phyloP scores from a whole-genome alignment of 2,797 vertebrate genomes.

The Potorous gilbertii region DNA sequence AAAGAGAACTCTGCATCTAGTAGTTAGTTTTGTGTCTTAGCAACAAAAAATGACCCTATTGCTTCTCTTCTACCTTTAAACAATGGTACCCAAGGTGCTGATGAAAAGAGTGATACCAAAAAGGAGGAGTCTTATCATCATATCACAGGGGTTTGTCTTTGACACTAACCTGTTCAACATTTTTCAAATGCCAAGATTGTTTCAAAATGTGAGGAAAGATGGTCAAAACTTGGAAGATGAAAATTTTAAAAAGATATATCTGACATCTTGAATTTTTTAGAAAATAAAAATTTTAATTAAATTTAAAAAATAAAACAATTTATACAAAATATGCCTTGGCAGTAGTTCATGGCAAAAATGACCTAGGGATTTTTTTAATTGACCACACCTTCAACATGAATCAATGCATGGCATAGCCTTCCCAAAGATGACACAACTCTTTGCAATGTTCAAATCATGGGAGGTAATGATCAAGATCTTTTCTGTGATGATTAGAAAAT shows the following conservation, averaged over 20 bases:
- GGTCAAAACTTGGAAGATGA: not conserved
- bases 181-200: not conserved
- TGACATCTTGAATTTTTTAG: not conserved
- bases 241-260: too few species aligned
- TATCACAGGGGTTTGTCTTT: not conserved
- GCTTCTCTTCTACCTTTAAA: not conserved
- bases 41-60: accelerated
- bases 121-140: not conserved
- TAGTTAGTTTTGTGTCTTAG: not conserved
- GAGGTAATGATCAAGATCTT: not conserved
- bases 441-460: not conserved
- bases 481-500: not conserved
- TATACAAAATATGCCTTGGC: not conserved
- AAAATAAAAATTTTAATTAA: not conserved
- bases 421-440: not conserved
- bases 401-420: not conserved
- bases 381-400: not conserved
- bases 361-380: not conserved
- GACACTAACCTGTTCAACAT: not conserved
- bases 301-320: not conserved
- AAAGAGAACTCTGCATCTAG: not conserved
- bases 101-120: not conserved
- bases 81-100: not conserved
- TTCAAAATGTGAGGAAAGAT: not conserved
- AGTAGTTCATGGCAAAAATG: not conserved